Evolutionary conservation across 2,888 invertebrate species (phyloP).

Genomic region (Xestia xanthographa): DNA sequence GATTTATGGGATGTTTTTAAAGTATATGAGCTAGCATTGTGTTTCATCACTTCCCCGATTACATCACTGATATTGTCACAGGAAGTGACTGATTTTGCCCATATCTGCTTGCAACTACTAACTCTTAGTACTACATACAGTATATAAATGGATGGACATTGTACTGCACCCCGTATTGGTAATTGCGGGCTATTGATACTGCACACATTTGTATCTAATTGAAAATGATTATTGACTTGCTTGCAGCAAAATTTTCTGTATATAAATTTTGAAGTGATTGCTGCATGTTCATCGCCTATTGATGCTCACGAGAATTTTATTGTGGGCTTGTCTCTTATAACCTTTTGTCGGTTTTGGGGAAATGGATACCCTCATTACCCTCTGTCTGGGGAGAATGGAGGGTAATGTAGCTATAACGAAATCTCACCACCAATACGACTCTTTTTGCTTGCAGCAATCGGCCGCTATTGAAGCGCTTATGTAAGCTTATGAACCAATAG

Average conservation of each 20-base stretch:
- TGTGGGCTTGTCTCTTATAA: neutral
- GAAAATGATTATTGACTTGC: slow-evolving; percentile 29
- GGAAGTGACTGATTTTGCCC: slow-evolving; percentile 21
- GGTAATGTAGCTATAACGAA: no score
- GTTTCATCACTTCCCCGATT: neutral
- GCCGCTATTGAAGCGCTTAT: no score
- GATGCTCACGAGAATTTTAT: neutral
- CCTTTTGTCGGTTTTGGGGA: neutral
- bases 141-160: slow-evolving; percentile 25
- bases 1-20: neutral
- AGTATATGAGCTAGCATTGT: neutral
- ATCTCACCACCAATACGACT: no score
- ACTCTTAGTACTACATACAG: neutral
- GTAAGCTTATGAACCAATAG: no score
- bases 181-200: slow-evolving; percentile 27
- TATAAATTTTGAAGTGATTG: slow-evolving; percentile 1
- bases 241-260: neutral
- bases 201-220: slow-evolving; percentile 33
- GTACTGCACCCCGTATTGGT: slow-evolving; percentile 19
- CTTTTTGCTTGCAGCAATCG: no score
- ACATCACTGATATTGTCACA: slow-evolving; percentile 40
- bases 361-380: neutral
- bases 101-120: neutral
- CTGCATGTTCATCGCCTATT: neutral
- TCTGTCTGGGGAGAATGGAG: neutral